These are phyloP conservation scores for Phlogophora meticulosa DNA, from an alignment of 2,888 invertebrate species.

Conservation along the genomic window DNA sequence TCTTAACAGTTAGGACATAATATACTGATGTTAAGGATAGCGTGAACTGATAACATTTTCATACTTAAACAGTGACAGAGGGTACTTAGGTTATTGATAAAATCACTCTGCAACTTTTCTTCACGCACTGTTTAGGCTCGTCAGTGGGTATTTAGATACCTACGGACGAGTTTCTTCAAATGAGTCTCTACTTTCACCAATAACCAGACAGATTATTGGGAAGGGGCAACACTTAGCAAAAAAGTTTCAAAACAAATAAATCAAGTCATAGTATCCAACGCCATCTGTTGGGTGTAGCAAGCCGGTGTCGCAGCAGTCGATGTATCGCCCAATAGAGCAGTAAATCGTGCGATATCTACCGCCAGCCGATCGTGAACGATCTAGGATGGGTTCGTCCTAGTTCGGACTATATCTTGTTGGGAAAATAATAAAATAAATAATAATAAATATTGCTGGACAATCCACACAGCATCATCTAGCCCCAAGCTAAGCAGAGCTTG, in stretches of 20 bases:
- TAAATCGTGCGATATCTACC: slow-evolving; percentile 77
- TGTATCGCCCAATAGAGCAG: slow-evolving; percentile 78
- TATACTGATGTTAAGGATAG: no score
- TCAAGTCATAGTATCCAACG: slow-evolving; percentile 48
- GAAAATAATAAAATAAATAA: background rate
- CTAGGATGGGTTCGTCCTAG: slow-evolving; percentile 38
- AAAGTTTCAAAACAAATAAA: slow-evolving; percentile 43
- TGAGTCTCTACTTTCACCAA: background rate
- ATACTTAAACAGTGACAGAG: no score
- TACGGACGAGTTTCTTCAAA: background rate
- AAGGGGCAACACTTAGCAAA: slow-evolving; percentile 21
- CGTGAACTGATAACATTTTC: no score
- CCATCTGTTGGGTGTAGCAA: slow-evolving; percentile 53
- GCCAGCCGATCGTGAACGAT: slow-evolving; percentile 74
- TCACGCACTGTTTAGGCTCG: no score
- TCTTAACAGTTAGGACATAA: no score
- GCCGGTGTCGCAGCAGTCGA: slow-evolving; percentile 72
- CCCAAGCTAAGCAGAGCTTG: no score
- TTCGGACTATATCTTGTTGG: slow-evolving; percentile 13
- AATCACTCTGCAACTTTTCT: no score
- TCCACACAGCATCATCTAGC: background rate
- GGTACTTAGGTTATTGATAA: no score
- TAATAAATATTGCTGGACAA: no score
- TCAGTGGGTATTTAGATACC: background rate
- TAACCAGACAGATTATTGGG: background rate